These are phyloP conservation scores for Cetoscarus ocellatus DNA, from an alignment of 2,797 vertebrate species.

Conservation along the genomic window DNA sequence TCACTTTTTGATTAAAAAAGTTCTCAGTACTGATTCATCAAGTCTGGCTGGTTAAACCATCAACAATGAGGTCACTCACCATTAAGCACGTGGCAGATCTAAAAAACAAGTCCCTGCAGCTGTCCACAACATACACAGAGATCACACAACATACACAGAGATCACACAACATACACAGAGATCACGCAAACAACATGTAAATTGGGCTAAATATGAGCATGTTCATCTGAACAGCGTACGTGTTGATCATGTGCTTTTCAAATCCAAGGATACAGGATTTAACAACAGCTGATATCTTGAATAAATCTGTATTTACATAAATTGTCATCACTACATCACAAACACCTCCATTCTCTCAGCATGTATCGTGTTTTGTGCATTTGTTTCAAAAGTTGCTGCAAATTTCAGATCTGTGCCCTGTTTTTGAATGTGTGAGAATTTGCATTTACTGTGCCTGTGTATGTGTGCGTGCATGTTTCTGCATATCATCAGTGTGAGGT, in stretches of 20 bases:
- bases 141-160: neutral
- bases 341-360: too few relatives aligned
- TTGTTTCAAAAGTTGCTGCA: neutral
- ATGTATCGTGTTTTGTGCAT: neutral
- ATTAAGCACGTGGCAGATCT: neutral
- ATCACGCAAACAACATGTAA: neutral
- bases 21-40: conserved; percentile 46
- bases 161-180: neutral
- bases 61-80: conserved; percentile 13
- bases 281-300: too few relatives aligned
- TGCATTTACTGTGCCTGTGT: conserved; percentile 1
- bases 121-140: neutral
- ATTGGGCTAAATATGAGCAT: neutral
- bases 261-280: too few relatives aligned
- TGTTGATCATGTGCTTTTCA: too few relatives aligned
- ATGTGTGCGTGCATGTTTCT: conserved; percentile 18
- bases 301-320: neutral
- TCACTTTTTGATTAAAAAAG: conserved; percentile 39
- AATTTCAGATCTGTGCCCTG: neutral
- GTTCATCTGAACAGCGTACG: neutral
- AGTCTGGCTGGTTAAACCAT: conserved; percentile 31
- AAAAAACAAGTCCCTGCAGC: neutral
- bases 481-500: conserved; percentile 64
- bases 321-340: neutral
- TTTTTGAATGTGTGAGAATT: neutral